These are phyloP conservation scores for Lepilemur ruficaudatus DNA, from an alignment of 2,797 vertebrate species.

Conservation along the genomic window DNA sequence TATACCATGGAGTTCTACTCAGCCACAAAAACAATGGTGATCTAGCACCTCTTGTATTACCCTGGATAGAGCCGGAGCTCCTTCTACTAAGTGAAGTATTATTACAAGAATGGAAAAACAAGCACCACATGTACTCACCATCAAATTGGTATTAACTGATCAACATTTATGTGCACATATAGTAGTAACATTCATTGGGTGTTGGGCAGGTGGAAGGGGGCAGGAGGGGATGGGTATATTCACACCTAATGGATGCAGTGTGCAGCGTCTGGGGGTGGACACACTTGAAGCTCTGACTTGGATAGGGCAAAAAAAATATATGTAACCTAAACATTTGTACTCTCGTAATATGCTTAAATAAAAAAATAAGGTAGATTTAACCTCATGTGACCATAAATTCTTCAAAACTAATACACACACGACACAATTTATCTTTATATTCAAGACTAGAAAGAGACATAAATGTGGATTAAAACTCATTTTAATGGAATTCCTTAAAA, in stretches of 20 bases:
- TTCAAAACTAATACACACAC: neutral
- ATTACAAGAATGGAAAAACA: no score
- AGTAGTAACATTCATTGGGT: no score
- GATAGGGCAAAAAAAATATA: neutral
- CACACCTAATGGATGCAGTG: neutral
- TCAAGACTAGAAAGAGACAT: constrained; percentile 22
- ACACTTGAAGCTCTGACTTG: neutral
- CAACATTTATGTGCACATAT: no score
- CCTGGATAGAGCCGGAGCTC: no score
- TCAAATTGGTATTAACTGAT: neutral
- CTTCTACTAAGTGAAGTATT: no score
- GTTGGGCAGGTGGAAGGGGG: neutral
- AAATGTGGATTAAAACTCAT: constrained; percentile 12
- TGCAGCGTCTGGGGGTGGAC: fast-evolving
- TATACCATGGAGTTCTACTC: no score
- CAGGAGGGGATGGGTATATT: neutral
- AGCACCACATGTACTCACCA: neutral
- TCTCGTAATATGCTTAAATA: neutral
- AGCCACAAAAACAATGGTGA: no score
- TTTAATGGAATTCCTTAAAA: constrained; percentile 24
- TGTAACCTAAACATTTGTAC: neutral
- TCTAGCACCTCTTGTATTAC: no score
- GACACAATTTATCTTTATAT: neutral
- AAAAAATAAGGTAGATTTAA: neutral
- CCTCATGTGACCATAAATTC: constrained; percentile 2